A percentile compares a stretch with the other conserved stretches of the same genome.
Conservation (phyloP, 2,113 vertebrate species). For the Oncorhynchus masou region DNA sequence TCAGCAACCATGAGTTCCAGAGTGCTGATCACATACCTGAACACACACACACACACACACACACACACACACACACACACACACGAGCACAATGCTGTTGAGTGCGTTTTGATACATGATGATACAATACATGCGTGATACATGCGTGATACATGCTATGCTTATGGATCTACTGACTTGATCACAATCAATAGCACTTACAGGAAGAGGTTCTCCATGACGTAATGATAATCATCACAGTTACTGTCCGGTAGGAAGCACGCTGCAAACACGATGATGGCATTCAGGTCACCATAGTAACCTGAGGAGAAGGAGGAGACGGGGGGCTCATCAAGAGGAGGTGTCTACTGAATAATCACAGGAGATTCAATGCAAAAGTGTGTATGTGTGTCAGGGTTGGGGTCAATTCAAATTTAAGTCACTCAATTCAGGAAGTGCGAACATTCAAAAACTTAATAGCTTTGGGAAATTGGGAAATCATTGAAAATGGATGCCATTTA, state of each 20-base stretch:
- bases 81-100: not conserved
- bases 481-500: too few species aligned
- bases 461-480: too few species aligned
- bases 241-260: constrained; percentile 95
- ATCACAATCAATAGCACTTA: constrained; percentile 65
- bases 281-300: constrained; percentile 94
- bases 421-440: too few species aligned
- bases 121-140: too few species aligned
- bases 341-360: not conserved
- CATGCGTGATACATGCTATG: too few species aligned
- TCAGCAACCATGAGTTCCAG: constrained; percentile 97
- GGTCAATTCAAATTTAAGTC: too few species aligned
- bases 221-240: constrained; percentile 90
- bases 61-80: not conserved
- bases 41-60: constrained; percentile 14
- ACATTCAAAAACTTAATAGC: too few species aligned
- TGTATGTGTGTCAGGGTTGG: too few species aligned
- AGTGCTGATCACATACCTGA: constrained; percentile 95
- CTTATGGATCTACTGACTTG: too few species aligned
- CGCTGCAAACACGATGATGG: constrained; percentile 96
- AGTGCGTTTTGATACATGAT: too few species aligned
- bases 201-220: constrained; percentile 99
- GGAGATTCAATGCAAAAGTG: not conserved
- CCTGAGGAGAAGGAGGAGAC: constrained; percentile 74
- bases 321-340: not conserved